Evolutionary conservation across 1,140 invertebrate species (phyloP), one percentile per base, ranked within the genome.

Genomic region (Dinoponera quadriceps): DNA sequence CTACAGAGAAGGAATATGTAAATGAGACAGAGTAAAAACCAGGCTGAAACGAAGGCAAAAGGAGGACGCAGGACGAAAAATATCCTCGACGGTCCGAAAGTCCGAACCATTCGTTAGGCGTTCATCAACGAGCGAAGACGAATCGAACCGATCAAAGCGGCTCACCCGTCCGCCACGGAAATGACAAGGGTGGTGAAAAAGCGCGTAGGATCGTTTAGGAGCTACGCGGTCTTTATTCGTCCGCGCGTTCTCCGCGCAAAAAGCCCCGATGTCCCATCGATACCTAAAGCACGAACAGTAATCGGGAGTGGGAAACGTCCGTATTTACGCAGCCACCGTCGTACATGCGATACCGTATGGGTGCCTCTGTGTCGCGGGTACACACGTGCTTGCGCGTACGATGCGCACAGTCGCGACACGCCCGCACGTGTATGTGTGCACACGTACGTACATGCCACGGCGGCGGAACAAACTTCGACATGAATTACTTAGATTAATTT

Each of bases 401-500:
- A 66, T 49, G 75, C 77, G 29, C 74, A 72, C 65, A 65, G 27
- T 57, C 14, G 33, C 11, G 73, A 49, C 13, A 33, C 27, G 11
- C 68, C 60, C 80, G 60, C 71, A 66, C 69, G 38, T 44, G 38
- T 44, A 9, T 44, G 38, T 44, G n/a, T 22, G 88, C 84, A 63
- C 69, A 78, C 73, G 16, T 25, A 51, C 38, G 38, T 44, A 44
- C 38, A 11, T 66, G 62, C 74, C 83, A 75, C 62, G 84, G 83
- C 85, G 86, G 80, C 88, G 85, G 83, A 89, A 90, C 90, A 91
- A 92, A 93, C 92, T 92, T 93, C 86, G 90, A 90, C 91, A 93
- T 93, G 92, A 93, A 93, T 93, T 93, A 93, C 92, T 93, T 92
- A 92, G 92, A 93, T 93, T 93, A 92, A 93, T 93, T 93, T 93